Percentiles rank a stretch among this genome's conserved stretches.
These are phyloP conservation scores for Drosophila truncata DNA, from an alignment of 1,140 invertebrate genomes.

Conservation along the genomic window DNA sequence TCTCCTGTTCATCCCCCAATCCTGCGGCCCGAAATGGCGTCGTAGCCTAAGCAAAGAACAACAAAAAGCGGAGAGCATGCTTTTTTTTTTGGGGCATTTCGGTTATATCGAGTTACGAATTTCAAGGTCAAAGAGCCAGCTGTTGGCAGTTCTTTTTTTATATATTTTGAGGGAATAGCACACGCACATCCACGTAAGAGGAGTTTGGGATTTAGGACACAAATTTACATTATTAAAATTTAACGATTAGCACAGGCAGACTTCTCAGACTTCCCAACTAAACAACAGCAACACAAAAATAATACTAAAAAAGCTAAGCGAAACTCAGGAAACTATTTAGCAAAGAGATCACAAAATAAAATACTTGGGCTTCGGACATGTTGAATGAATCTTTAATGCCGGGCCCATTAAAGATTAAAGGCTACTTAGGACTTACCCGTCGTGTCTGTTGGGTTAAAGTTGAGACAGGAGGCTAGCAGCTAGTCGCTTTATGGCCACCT, in stretches of 20 bases:
- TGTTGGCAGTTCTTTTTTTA: slow-evolving; percentile 36
- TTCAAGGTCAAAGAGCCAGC: slow-evolving; percentile 75
- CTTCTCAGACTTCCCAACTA: no score
- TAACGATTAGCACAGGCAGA: slow-evolving; percentile 18
- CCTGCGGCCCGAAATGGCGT: slow-evolving; percentile 38
- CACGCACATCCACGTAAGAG: slow-evolving; percentile 13
- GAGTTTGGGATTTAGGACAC: slow-evolving; percentile 1
- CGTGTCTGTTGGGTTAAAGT: slow-evolving; percentile 8
- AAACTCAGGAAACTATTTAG: slow-evolving; percentile 12
- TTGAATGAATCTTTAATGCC: slow-evolving; percentile 19
- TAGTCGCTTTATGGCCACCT: slow-evolving; percentile 15
- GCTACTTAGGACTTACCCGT: slow-evolving; percentile 12
- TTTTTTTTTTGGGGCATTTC: slow-evolving; percentile 34
- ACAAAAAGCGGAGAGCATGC: slow-evolving; percentile 7
- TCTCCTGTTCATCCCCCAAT: slow-evolving; percentile 7
- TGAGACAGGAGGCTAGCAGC: background rate
- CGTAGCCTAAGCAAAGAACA: slow-evolving; percentile 34
- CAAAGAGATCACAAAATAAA: background rate
- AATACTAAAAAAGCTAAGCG: background rate
- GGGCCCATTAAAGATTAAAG: slow-evolving; percentile 19
- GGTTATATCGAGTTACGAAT: slow-evolving; percentile 70
- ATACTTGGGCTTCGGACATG: background rate
- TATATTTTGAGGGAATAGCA: slow-evolving; percentile 4
- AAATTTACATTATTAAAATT: slow-evolving; percentile 38
- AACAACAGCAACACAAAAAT: background rate